Base-by-base conservation (phyloP, 2,113 vertebrate genomes). In the Copsychus sechellarum region DNA sequence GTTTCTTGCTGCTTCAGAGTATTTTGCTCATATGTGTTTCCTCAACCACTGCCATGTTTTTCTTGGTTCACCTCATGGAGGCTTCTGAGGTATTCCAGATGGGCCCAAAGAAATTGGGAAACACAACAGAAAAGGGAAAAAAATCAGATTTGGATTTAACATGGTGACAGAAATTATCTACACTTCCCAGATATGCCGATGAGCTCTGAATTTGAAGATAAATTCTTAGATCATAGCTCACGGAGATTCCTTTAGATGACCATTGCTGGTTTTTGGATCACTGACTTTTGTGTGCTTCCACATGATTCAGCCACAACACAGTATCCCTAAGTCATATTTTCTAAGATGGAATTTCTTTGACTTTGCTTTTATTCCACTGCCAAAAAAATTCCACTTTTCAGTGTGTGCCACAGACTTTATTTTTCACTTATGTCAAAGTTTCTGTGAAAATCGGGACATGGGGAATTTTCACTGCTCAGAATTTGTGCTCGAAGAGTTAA, bases 41-140 rank as follows among this genome's bases (percentile, higher is more conserved):
- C 64, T 86, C 64, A 86, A 51, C 47, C 40, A 40, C 29, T 95
- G 78, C 36, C n/a, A 33, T 86, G 18, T 81, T 94, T 70, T 88
- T 95, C 50, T 90, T 95, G 66, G 61, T 97, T 86, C 3, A 0
- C 42, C 22, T 93, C 40, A 23, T 86, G 66, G 42, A 94, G 17
- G 15, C 14, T 91, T 90, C 14, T 73, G 51, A 93, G 34, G 21
- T 60, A 47, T 80, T 89, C 57, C 83, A 89, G n/a, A 71, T 23
- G 17, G 51, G 8, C 57, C 45, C 69, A 40, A 81, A 61, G 53
- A 64, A 53, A 61, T 22, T 47, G 26, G 33, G 13, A 16, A 90
- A 29, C 50, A 62, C 33, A 80, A 62, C 11, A 40, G 42, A 91
- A 81, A 91, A 26, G 15, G 8, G 6, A 24, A 66, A 91, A 71